phyloP scores from a whole-genome alignment of 2,797 vertebrate genomes.

The Amblyopsis hoosieri region DNA sequence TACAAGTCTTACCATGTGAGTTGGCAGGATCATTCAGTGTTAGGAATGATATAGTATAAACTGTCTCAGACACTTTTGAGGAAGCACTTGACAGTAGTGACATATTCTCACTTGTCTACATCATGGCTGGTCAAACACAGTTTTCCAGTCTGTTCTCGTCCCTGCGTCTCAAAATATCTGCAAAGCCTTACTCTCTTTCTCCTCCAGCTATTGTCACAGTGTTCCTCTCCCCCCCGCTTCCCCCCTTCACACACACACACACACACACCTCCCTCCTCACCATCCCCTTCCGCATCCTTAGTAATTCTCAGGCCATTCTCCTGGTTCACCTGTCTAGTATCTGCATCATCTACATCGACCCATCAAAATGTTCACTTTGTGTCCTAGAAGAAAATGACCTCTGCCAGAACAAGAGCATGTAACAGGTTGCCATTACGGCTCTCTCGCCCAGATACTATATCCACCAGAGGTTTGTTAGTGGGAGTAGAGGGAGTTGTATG shows the following conservation, averaged over 20 bases:
- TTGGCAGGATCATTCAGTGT: not conserved
- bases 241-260: too few relatives aligned
- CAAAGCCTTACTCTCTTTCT: constrained; percentile 3
- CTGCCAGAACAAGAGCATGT: constrained; percentile 43
- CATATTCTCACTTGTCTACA: constrained; percentile 9
- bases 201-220: constrained; percentile 15
- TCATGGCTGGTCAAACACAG: constrained; percentile 12
- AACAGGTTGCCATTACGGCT: constrained; percentile 46
- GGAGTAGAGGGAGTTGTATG: constrained; percentile 52
- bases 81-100: constrained; percentile 17
- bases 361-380: constrained; percentile 28
- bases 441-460: constrained; percentile 40
- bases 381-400: constrained; percentile 48
- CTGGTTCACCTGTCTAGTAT: constrained; percentile 40
- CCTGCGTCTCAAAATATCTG: constrained; percentile 27
- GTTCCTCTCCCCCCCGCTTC: constrained; percentile 6
- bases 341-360: constrained; percentile 44
- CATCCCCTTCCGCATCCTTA: not conserved
- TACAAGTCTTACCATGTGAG: not conserved
- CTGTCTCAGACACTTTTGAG: constrained; percentile 4
- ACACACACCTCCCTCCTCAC: not conserved
- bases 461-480: constrained; percentile 70
- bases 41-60: not conserved
- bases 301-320: constrained; percentile 38
- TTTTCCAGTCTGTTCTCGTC: constrained; percentile 5